Evolutionary conservation across 2,888 invertebrate genomes (phyloP).

Genomic region (Crossocerus cetratus): DNA sequence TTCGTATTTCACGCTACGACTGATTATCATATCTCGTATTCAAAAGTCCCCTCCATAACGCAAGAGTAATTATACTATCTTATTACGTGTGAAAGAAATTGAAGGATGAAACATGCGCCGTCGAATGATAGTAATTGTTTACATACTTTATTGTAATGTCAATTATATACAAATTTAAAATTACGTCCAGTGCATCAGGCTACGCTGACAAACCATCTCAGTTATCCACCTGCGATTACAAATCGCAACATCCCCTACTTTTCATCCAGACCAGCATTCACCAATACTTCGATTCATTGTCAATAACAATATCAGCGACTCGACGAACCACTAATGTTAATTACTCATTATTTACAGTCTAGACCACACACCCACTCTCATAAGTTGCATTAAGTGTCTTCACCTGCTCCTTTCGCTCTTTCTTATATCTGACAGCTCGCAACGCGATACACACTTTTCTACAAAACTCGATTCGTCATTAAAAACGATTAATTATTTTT

Average conservation of each 20-base stretch:
- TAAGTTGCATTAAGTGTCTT: conserved; percentile 20
- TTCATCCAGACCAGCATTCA: conserved; percentile 9
- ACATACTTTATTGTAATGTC: conserved; percentile 74
- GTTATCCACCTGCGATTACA: conserved; percentile 53
- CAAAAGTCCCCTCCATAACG: too few relatives aligned
- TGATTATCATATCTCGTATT: too few relatives aligned
- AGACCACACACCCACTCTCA: conserved; percentile 32
- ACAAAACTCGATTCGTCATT: conserved; percentile 13
- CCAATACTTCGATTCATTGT: conserved; percentile 10
- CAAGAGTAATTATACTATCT: too few relatives aligned
- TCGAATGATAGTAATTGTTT: conserved; percentile 61
- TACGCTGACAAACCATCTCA: conserved; percentile 51
- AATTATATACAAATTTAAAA: conserved; percentile 75
- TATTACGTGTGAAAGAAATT: background rate
- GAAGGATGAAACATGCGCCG: background rate
- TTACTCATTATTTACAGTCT: conserved; percentile 57
- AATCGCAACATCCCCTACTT: conserved; percentile 20
- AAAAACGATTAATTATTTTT: conserved; percentile 18
- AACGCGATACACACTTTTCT: conserved; percentile 11
- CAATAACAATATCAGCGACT: conserved; percentile 44
- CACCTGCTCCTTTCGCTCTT: background rate
- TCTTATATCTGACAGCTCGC: conserved; percentile 2
- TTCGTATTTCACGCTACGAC: too few relatives aligned
- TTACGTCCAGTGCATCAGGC: conserved; percentile 64
- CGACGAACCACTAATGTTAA: conserved; percentile 50